Evolutionary conservation across 2,888 invertebrate species (phyloP), one percentile per base, ranked within the genome.

Genomic region (Mylabris sibirica): DNA sequence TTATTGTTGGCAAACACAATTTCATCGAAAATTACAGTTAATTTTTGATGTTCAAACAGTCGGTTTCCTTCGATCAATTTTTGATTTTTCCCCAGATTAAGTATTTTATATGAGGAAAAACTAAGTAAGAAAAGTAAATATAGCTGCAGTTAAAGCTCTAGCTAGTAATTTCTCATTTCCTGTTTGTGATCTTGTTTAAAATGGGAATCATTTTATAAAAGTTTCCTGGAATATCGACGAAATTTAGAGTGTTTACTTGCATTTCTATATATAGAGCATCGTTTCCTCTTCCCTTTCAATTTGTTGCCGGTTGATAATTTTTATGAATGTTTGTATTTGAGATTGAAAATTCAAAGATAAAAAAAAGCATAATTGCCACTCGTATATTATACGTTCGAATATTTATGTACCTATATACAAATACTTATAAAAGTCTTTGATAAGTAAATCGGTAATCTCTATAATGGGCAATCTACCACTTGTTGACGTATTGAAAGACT

Each of bases 151-250:
- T 41, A 59, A 53, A 30, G 64, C 26, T 22, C 12, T 17, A 44
- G 49, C 26, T 14, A 30, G 63, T 64, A 64, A 64, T 64, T 64
- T 64, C 64, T 64, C 64, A 64, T 64, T 64, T 64, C 64, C 64
- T 64, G 24, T 17, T 49, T 57, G 57, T 11, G 30, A 49, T 64
- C 41, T 65, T 65, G 65, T 65, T 38, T 60, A 65, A n/a, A 63
- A 63, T 44, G 63, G 44, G 20, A 30, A 41, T 11, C 49, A 22
- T 44, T 11, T 41, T 63, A 63, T 63, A 63, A 57, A 24, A 57
- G 57, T 57, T 57, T 57, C 26, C 5, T 12, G 57, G 26, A 57
- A n/a, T 24, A 57, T 57, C 57, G 57, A 57, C 57, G 6, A 26
- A 57, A 57, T 57, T 57, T 26, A n/a, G 24, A 57, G 24, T 26